Evolutionary conservation across 2,888 invertebrate genomes (phyloP).

Genomic region (Trichogramma evanescens): DNA sequence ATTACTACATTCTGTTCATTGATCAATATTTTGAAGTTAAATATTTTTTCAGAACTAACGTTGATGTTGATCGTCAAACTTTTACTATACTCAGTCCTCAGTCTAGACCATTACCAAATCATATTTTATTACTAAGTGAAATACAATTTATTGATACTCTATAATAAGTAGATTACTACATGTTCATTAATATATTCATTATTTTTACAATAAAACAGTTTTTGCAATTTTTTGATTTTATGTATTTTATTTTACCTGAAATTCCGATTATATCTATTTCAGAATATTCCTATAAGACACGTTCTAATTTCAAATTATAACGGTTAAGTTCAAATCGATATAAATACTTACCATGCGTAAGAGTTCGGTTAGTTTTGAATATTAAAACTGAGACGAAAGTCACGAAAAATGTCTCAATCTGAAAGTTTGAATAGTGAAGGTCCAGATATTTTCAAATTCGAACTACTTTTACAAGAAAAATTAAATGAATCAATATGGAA

Average conservation of each 20-base stretch:
- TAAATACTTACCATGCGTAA: no score
- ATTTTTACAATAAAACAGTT: no score
- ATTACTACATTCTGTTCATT: neutral
- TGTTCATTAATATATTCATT: neutral
- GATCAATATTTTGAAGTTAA: neutral
- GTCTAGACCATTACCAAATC: slow-evolving; percentile 85
- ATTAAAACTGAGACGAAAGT: no score
- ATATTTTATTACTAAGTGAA: slow-evolving; percentile 79
- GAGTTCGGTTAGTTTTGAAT: no score
- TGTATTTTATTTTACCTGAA: no score
- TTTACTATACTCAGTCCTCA: slow-evolving; percentile 89
- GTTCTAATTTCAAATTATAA: no score
- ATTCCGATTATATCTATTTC: no score
- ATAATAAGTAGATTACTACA: slow-evolving; percentile 41
- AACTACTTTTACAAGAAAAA: slow-evolving; percentile 31
- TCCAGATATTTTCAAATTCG: slow-evolving; percentile 29
- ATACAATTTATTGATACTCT: slow-evolving; percentile 93
- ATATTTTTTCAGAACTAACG: slow-evolving; percentile 66
- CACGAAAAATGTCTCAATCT: neutral
- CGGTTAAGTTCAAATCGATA: no score
- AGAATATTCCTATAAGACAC: no score
- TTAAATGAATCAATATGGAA: slow-evolving; percentile 35
- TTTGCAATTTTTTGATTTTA: no score
- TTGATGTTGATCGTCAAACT: slow-evolving; percentile 80
- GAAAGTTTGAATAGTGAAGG: neutral